These are phyloP conservation scores for Heteromurus nitidus DNA, from an alignment of 2,888 invertebrate species.

Conservation along the genomic window DNA sequence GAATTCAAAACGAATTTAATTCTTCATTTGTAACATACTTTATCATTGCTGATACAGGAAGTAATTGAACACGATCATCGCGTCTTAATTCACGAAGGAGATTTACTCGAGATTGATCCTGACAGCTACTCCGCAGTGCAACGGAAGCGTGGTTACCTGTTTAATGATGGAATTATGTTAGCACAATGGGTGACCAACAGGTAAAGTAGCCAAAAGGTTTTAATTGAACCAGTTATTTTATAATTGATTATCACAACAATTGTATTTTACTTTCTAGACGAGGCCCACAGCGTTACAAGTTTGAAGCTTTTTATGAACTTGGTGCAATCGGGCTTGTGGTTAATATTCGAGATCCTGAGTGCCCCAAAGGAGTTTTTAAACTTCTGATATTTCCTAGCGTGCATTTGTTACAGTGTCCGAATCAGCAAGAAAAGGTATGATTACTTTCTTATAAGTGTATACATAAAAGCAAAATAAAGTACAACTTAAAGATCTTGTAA, in stretches of 20 bases:
- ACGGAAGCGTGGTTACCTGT: constrained; percentile 92
- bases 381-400: constrained; percentile 88
- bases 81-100: constrained; percentile 91
- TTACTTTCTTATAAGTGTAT: too few relatives aligned
- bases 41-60: constrained; percentile 78
- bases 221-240: background rate
- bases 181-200: constrained; percentile 87
- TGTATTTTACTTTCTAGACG: constrained; percentile 76
- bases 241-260: background rate
- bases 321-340: constrained; percentile 91
- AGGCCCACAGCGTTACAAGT: constrained; percentile 88
- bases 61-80: constrained; percentile 86
- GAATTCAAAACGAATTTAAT: constrained; percentile 7
- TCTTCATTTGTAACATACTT: too few relatives aligned
- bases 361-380: constrained; percentile 94
- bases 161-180: constrained; percentile 93
- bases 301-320: constrained; percentile 88
- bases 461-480: too few relatives aligned
- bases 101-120: constrained; percentile 91
- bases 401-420: constrained; percentile 73
- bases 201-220: constrained; percentile 52
- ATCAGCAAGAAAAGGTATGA: constrained; percentile 73
- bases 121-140: constrained; percentile 90
- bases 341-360: constrained; percentile 92
- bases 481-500: too few relatives aligned